These are phyloP conservation scores for Hystrix cristata DNA, from an alignment of 2,113 vertebrate species.

Conservation along the genomic window DNA sequence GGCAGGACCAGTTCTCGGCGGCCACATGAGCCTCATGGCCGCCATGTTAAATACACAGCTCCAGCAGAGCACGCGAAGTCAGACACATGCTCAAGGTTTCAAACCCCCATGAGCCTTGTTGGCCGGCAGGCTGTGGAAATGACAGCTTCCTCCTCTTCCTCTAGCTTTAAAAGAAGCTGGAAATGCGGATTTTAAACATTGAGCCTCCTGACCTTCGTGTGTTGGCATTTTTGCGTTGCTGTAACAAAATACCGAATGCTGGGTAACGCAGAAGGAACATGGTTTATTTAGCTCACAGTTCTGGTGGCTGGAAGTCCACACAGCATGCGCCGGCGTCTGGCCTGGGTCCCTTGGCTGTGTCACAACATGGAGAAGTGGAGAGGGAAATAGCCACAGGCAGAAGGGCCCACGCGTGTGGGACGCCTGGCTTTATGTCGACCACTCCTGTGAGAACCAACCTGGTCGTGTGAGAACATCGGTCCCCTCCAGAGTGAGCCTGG, in stretches of 20 bases:
- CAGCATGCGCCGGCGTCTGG: background rate
- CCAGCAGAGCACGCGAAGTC: accelerated
- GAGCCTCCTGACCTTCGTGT: background rate
- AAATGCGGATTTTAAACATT: background rate
- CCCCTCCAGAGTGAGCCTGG: background rate
- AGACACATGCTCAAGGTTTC: background rate
- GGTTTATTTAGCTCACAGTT: too few relatives aligned
- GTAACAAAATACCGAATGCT: background rate
- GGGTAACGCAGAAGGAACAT: too few relatives aligned
- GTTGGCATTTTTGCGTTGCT: background rate
- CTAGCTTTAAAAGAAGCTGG: background rate
- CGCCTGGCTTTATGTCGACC: background rate
- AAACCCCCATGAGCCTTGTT: accelerated
- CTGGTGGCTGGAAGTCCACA: background rate
- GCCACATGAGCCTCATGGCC: accelerated
- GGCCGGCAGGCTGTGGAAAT: background rate
- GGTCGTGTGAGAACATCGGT: too few relatives aligned
- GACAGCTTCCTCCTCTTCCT: background rate
- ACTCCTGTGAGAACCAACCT: too few relatives aligned
- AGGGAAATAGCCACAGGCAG: background rate
- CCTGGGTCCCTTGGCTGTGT: background rate
- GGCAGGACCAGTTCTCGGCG: background rate
- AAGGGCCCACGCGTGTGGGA: background rate
- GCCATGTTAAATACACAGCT: accelerated
- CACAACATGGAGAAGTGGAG: background rate